Base-by-base conservation (phyloP, 1,140 invertebrate genomes). In the Drosophila asahinai region DNA sequence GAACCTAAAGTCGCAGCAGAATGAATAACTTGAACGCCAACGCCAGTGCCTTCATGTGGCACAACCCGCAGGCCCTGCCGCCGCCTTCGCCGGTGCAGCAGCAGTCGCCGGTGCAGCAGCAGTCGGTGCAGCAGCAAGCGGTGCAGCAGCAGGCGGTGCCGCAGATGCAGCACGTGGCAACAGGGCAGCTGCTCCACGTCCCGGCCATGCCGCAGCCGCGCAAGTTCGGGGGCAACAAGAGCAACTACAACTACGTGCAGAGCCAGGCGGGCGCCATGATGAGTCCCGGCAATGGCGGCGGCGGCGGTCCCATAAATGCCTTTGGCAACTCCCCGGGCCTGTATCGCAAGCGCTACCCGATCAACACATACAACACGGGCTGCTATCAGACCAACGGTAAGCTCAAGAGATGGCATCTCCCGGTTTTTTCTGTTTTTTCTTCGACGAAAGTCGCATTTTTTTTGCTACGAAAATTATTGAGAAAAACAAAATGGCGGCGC, bases 21-120 rank as follows among this genome's bases (percentile, higher is more conserved):
- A 89, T 89, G 84, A 87, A 90, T n/a, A 89, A 89, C 57, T 30
- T 83, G 38, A 86, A 86, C 48, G 61, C 67, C 14, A 87, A 87
- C 25, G 68, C 71, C 19, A 70, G 48, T 48, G 71, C 80, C 15
- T 87, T 84, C 51, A 27, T 87, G 70, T 87, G 84, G 84, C 72
- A 80, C 55, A 55, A 67, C 47, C 38, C 63, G 12, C 64, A 64
- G 11, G n/a, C 63, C 12, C 27, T 75, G 48, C 60, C 62, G 12
- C 74, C 58, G 22, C 65, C 57, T 9, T 61, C 60, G 5, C 12
- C 57, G 48, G 2, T 60, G 33, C 60, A 48, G 11, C 40, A 33
- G 25, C 71, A 55, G 30, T 33, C 36, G 14, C 17, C 59, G 9
- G 22, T 72, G 45, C 65, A 51, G 17, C 62, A 40, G 36, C 54